phyloP scores from a whole-genome alignment of 2,888 invertebrate genomes.

The Pandemis cinnamomeana region DNA sequence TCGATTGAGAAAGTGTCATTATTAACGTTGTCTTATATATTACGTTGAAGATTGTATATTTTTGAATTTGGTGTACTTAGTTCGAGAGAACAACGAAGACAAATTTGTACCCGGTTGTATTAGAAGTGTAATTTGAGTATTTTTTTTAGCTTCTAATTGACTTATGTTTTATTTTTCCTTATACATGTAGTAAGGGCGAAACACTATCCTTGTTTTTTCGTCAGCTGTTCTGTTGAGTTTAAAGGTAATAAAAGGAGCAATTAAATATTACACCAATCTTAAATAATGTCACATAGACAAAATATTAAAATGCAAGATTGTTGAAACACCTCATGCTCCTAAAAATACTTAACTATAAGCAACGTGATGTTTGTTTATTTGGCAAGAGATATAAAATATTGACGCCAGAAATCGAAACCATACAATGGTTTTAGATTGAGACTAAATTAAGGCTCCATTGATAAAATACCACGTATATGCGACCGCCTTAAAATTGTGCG shows the following conservation, averaged over 20 bases:
- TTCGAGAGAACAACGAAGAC: slow-evolving; percentile 33
- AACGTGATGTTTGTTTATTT: slow-evolving; percentile 19
- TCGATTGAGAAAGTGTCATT: slow-evolving; percentile 31
- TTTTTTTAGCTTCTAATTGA: neutral
- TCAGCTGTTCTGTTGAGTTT: neutral
- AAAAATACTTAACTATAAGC: neutral
- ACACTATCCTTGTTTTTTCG: neutral
- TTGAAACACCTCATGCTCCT: neutral
- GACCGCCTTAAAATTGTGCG: slow-evolving; percentile 17
- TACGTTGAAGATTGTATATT: slow-evolving; percentile 22
- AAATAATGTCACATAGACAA: neutral
- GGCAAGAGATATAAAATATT: slow-evolving; percentile 36
- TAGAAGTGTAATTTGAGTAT: neutral
- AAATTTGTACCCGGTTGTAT: slow-evolving; percentile 7
- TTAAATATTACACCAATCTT: slow-evolving; percentile 4
- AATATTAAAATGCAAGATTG: neutral
- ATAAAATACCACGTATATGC: neutral
- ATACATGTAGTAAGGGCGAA: neutral
- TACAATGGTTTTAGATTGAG: slow-evolving; percentile 28
- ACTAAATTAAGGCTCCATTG: slow-evolving; percentile 6
- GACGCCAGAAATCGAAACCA: slow-evolving; percentile 21
- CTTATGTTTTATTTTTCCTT: neutral
- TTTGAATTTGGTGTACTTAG: slow-evolving; percentile 24
- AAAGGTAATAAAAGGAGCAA: slow-evolving; percentile 9
- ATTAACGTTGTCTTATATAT: slow-evolving; percentile 14